Percentiles rank a stretch among this genome's conserved stretches.
Conservation (phyloP, 2,113 vertebrate genomes). For the Benitochromis conjunctus region DNA sequence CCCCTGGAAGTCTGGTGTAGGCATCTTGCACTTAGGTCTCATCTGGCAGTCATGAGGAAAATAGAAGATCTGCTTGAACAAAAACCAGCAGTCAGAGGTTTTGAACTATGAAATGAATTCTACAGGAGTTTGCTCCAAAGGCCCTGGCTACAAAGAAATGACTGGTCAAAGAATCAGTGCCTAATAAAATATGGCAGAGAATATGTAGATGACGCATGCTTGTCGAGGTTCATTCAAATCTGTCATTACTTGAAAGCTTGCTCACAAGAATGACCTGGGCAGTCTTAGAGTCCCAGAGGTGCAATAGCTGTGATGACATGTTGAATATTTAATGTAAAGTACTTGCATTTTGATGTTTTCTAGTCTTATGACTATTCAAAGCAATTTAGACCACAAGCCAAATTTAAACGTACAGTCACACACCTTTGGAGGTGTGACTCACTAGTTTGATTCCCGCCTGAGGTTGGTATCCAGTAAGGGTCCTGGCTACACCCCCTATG, state of each 20-base stretch:
- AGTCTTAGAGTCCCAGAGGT: neutral
- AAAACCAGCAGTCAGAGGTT: neutral
- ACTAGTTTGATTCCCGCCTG: no score
- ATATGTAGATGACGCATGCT: conserved; percentile 1
- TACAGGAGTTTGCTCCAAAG: neutral
- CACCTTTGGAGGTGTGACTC: no score
- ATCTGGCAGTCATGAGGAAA: neutral
- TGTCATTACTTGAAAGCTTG: neutral
- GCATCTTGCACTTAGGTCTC: neutral
- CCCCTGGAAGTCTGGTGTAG: conserved; percentile 9
- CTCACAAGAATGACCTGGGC: neutral
- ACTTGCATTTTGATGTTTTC: neutral
- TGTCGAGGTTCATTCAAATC: neutral
- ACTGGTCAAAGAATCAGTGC: neutral
- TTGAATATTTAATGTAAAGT: neutral
- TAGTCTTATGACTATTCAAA: neutral
- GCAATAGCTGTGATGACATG: neutral
- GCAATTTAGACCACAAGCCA: neutral
- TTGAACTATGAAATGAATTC: neutral
- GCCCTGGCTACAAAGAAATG: neutral
- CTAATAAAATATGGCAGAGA: neutral
- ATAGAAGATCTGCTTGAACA: neutral
- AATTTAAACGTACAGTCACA: neutral
- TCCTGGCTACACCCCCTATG: no score
- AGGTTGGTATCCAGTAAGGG: no score